Base-by-base conservation (phyloP, 1,140 invertebrate genomes). In the Drosophila nebulosa region DNA sequence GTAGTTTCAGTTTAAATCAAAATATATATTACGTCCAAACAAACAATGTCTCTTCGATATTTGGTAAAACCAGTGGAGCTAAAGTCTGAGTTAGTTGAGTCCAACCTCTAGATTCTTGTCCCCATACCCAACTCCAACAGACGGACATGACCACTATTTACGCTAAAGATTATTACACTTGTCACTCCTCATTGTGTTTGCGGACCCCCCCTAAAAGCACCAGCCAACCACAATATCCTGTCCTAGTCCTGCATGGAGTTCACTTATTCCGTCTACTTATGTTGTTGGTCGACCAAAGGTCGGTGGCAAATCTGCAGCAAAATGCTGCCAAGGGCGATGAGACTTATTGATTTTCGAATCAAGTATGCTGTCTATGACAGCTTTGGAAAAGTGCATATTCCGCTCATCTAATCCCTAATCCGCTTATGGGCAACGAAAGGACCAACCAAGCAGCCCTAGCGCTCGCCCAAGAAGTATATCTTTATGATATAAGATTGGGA, bases 141-240 rank as follows among this genome's bases (percentile, higher is more conserved):
- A 4, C n/a, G 14, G 35, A n/a, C n/a, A n/a, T 30, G 5, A 3
- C 42, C 59, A 65, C 35, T 26, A 7, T 52, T 32, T 56, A 22
- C 32, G 42, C n/a, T 30, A 50, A 52, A 30, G 74, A 76, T 76
- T 76, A 76, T 76, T 76, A 69, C 74, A 76, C 69, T 76, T 73
- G 69, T 73, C 74, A 56, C 60, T 32, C 26, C 50, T 46, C 14
- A 76, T 76, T 76, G 64, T 68, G 57, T 60, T 16, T 1, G 36
- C n/a, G 56, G 56, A 35, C 32, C 32, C 32, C 32, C 16, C 27
- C 56, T 22, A 10, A 16, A 57, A 35, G 32, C 24, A 24, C 14
- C 16, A 50, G 16, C 5, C n/a, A 30, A 42, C 22, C 35, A 18
- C 32, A 22, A n/a, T 14, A 26, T 24, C 12, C 10, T 14, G 56